Evolutionary conservation across 2,113 vertebrate genomes (phyloP).

Genomic region (Azemiops feae): DNA sequence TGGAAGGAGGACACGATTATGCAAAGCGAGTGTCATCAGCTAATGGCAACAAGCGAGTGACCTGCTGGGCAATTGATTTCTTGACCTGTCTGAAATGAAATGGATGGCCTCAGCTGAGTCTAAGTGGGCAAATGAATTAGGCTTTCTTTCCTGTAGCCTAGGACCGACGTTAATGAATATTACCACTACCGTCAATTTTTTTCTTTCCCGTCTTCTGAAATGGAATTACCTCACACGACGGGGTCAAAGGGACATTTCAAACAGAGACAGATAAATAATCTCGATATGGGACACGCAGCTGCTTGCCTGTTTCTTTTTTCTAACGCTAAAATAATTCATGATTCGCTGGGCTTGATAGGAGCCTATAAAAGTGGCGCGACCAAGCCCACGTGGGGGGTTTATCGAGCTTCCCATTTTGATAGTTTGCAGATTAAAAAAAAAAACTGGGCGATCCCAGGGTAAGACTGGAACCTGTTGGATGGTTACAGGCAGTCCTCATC

Average conservation of each 20-base stretch:
- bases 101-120: conserved; percentile 34
- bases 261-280: not conserved
- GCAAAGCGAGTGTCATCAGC: conserved; percentile 25
- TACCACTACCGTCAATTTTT: not conserved
- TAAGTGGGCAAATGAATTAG: conserved; percentile 20
- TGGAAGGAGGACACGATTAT: not conserved
- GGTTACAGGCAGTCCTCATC: not conserved
- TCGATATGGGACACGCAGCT: not conserved
- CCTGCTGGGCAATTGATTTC: conserved; percentile 12
- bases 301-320: not conserved
- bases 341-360: not conserved
- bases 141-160: not conserved
- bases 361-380: not conserved
- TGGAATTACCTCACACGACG: not conserved
- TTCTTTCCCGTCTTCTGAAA: conserved; percentile 10
- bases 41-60: conserved; percentile 28
- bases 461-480: not conserved
- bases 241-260: conserved; percentile 20
- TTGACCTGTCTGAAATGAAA: conserved; percentile 34
- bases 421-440: not conserved
- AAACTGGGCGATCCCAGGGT: not conserved
- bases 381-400: not conserved
- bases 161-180: not conserved
- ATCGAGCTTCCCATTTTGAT: not conserved
- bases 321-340: not conserved